phyloP scores from a whole-genome alignment of 1,140 invertebrate genomes.

The Pentalonia nigronervosa region DNA sequence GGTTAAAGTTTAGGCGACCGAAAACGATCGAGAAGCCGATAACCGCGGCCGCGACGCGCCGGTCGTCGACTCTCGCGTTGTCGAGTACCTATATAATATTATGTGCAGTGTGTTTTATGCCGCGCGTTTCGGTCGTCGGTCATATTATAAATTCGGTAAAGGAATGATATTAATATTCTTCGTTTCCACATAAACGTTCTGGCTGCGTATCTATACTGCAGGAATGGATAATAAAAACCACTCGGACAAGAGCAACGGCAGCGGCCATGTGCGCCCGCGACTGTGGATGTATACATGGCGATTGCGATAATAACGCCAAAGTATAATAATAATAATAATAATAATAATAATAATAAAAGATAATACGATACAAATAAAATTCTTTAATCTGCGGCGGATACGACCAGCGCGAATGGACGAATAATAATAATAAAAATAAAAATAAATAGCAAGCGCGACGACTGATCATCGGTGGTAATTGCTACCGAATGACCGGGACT shows the following conservation, averaged over 20 bases:
- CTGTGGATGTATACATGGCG: too few species aligned
- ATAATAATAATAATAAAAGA: too few species aligned
- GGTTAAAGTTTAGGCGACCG: conserved; percentile 21
- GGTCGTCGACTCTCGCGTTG: conserved; percentile 14
- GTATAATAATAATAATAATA: neutral
- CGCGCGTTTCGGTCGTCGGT: neutral
- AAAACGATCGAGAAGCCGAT: conserved; percentile 6
- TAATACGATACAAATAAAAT: neutral
- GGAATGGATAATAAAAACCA: neutral
- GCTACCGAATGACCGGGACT: neutral
- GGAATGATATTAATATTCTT: neutral
- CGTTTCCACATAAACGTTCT: neutral
- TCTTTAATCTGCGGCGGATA: too few species aligned
- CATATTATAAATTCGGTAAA: neutral
- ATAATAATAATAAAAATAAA: too few species aligned
- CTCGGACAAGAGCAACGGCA: neutral
- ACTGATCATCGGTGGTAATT: too few species aligned
- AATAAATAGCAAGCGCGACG: too few species aligned
- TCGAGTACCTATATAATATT: neutral
- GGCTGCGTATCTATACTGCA: too few species aligned
- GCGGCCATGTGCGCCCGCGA: too few species aligned
- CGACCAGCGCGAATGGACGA: too few species aligned
- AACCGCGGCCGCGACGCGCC: neutral
- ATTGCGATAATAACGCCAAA: neutral
- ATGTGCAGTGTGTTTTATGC: too few species aligned